Evolutionary conservation across 2,113 vertebrate species (phyloP), one percentile per base, ranked within the genome.

Genomic region (Tragelaphus buxtoni): DNA sequence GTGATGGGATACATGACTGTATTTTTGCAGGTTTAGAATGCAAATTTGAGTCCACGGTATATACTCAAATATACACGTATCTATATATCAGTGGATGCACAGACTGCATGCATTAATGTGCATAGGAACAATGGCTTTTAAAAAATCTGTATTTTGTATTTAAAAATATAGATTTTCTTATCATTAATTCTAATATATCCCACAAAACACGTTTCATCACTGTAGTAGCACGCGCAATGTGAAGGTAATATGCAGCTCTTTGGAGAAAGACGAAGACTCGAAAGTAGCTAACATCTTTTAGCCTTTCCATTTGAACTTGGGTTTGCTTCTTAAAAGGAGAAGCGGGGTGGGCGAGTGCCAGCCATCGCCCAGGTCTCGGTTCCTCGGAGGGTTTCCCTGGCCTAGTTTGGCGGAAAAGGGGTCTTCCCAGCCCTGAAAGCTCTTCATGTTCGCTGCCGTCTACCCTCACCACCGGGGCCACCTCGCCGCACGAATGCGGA

Each of bases 401-500:
- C 58, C 45, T 35, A 45, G 28, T 35, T 30, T 7, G 7, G 84
- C 5, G 0, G 11, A 51, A 12, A 58, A 12, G 2, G 35, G 24
- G 39, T 7, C 17, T 42, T 88, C 39, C 39, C 17, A 42, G 8
- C 4, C 7, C 8, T 20, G 20, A 30, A 63, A 7, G 11, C 28
- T 24, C 35, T 18, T 28, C 35, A 18, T 20, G 18, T 60, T 81
- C 51, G 61, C 49, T 22, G 32, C 20, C 17, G 32, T 82, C 42
- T 51, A 5, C 26, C 22, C 28, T 16, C 9, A n/a, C 11, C 42
- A 53, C 20, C 0, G 0, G 26, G 61, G 49, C 35, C 28, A 4
- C 12, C 1, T 3, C 2, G 77, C 22, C 1, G 18, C 2, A 2
- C 5, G 30, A 79, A 53, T 2, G 9, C 9, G 0, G 22, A 74